Evolutionary conservation across 1,140 invertebrate species (phyloP), one percentile per base, ranked within the genome.

Genomic region (Physella acuta): DNA sequence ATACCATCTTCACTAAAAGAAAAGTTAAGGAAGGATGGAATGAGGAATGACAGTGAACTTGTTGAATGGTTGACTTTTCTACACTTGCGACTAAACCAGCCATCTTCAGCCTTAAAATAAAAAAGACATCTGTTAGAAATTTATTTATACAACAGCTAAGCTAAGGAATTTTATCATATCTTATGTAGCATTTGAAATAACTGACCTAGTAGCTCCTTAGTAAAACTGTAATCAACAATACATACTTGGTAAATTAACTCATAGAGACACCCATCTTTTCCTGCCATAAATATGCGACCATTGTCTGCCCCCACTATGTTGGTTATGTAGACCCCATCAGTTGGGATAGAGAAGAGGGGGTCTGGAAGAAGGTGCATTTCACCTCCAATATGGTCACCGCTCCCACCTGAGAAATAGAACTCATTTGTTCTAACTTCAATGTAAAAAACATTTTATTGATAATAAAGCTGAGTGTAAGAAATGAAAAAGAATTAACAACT

Each of bases 51-150:
- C 39, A 97, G 85, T 2, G 91, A 87, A 70, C 92, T 92, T 59
- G 91, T 93, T 0, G 96, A 97, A 81, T 96, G 93, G 86, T 98
- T 98, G 1, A 97, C 89, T 87, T 97, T 98, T 79, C 92, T 91
- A 84, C 94, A 98, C 72, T 95, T 92, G 86, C 94, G 93, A 26
- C 94, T 93, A 84, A 97, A 97, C 95, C 96, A 99, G 61, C 88
- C 87, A 73, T 88, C 91, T 90, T 87, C 84, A 30, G 87, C 85
- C 85, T 88, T 73, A 26, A 78, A 76, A 70, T 70, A 61, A 69
- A n/a, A n/a, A n/a, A n/a, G n/a, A n/a, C n/a, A n/a, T n/a, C n/a
- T n/a, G n/a, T n/a, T n/a, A n/a, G n/a, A n/a, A n/a, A n/a, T n/a
- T n/a, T n/a, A n/a, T n/a, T n/a, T n/a, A n/a, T n/a, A n/a, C n/a